Percentiles rank a stretch among this genome's conserved stretches.
Conservation (phyloP, 2,797 vertebrate genomes). For the Cetoscarus ocellatus region DNA sequence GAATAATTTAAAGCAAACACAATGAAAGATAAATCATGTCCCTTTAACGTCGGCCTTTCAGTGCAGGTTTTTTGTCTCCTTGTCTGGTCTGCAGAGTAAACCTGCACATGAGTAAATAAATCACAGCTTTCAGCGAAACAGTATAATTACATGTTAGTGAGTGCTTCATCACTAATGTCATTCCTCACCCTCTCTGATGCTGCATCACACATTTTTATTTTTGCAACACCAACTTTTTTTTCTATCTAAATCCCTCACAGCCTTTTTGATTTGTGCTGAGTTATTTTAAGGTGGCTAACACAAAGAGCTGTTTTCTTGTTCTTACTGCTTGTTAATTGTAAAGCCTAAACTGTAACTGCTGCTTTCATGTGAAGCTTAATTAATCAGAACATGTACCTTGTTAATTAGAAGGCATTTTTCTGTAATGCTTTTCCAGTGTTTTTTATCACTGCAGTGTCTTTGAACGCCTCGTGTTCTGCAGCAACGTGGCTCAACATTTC, state of each 20-base stretch:
- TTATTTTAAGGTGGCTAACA: not conserved
- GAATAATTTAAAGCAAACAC: too few relatives aligned
- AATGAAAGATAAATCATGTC: too few relatives aligned
- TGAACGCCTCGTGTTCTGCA: not conserved
- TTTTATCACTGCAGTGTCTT: not conserved
- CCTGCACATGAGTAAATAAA: constrained; percentile 19
- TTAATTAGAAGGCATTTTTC: constrained; percentile 30
- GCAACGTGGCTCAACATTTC: not conserved
- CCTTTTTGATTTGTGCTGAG: not conserved
- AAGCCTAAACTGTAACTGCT: constrained; percentile 4
- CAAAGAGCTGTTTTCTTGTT: not conserved
- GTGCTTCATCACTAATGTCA: constrained; percentile 13
- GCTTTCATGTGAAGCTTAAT: constrained; percentile 12
- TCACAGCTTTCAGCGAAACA: constrained; percentile 21
- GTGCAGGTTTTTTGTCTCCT: too few relatives aligned
- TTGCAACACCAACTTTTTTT: not conserved
- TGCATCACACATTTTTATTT: not conserved
- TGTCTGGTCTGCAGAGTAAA: not conserved
- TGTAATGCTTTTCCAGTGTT: constrained; percentile 24
- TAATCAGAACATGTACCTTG: constrained; percentile 14
- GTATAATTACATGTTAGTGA: constrained; percentile 13
- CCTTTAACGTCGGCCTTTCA: too few relatives aligned
- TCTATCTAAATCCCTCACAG: not conserved
- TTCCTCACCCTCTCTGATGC: constrained; percentile 13
- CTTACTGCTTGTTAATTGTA: not conserved